Conservation (phyloP, 2,113 vertebrate genomes). For the Cyanoramphus novaezelandiae region DNA sequence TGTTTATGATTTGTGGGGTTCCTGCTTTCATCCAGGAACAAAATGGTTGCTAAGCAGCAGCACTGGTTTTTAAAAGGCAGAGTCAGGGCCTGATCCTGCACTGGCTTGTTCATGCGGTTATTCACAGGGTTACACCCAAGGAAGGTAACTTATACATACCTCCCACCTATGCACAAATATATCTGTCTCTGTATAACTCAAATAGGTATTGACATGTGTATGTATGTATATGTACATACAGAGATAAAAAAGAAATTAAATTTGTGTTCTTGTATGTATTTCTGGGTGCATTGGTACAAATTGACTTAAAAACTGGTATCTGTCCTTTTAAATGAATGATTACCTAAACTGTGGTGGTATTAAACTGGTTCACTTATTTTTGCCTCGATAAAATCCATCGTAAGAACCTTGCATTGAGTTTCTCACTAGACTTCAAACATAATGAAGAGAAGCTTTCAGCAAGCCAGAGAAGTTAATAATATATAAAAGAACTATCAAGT, state of each 20-base stretch:
- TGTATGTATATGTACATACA: not conserved
- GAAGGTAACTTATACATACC: not conserved
- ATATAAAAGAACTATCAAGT: not conserved
- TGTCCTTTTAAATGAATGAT: constrained; percentile 1
- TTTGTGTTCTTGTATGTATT: not conserved
- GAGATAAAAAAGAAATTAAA: not conserved
- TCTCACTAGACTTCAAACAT: not conserved
- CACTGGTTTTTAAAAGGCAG: not conserved
- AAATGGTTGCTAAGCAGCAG: constrained; percentile 67
- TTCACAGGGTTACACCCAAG: not conserved
- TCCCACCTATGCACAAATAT: not conserved
- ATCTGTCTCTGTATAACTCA: not conserved
- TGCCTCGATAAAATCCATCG: not conserved
- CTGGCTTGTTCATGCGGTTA: not conserved
- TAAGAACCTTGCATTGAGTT: not conserved
- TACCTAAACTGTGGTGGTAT: not conserved
- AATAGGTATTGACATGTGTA: not conserved
- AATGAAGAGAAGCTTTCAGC: constrained; percentile 12
- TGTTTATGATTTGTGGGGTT: constrained; percentile 56
- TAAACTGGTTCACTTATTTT: not conserved
- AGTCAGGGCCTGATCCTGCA: not conserved
- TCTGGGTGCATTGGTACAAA: not conserved
- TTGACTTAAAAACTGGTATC: not conserved
- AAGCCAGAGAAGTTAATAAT: not conserved
- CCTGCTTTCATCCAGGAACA: constrained; percentile 47